Percentiles rank a stretch among this genome's conserved stretches.
Evolutionary conservation across 2,797 vertebrate species (phyloP).

Genomic region (Geotrypetes seraphini): DNA sequence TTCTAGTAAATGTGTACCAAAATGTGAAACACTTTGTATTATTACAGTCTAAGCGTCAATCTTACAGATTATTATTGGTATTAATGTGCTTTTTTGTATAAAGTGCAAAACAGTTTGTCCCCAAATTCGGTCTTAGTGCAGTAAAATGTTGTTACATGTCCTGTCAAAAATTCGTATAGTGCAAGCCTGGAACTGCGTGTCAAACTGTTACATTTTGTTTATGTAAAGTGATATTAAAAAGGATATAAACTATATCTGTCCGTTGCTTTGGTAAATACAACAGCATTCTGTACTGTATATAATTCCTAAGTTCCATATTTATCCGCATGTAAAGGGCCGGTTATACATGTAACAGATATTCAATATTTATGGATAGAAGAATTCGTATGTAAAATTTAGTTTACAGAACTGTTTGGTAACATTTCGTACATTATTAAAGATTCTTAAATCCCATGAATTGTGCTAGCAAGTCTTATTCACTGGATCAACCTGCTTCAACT

Average conservation of each 20-base stretch:
- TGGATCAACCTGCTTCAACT: slow-evolving; percentile 52
- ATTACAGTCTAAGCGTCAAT: slow-evolving; percentile 96
- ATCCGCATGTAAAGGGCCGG: slow-evolving; percentile 98
- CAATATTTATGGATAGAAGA: slow-evolving; percentile 99
- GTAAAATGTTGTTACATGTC: slow-evolving; percentile 98
- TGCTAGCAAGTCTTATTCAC: slow-evolving; percentile 75
- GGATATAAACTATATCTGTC: slow-evolving; percentile 81
- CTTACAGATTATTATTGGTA: slow-evolving; percentile 96
- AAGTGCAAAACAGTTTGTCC: slow-evolving; percentile 98
- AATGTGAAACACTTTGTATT: slow-evolving; percentile 99
- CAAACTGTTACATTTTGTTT: slow-evolving; percentile 89
- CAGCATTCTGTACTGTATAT: slow-evolving; percentile 97
- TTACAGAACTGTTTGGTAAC: slow-evolving; percentile 99
- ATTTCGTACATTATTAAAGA: slow-evolving; percentile 99
- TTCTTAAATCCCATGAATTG: slow-evolving; percentile 79
- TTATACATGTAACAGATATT: slow-evolving; percentile 96
- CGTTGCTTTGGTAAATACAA: slow-evolving; percentile 90
- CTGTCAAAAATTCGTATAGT: slow-evolving; percentile 99
- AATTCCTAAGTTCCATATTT: slow-evolving; percentile 97
- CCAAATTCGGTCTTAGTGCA: slow-evolving; percentile 98
- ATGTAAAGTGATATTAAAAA: slow-evolving; percentile 98
- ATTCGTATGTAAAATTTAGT: slow-evolving; percentile 98
- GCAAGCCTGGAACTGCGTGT: slow-evolving; percentile 98
- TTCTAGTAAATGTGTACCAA: slow-evolving; percentile 98
- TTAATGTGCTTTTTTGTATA: slow-evolving; percentile 99